Percentiles rank a stretch among this genome's conserved stretches.
Evolutionary conservation across 2,797 vertebrate species (phyloP).

Genomic region (Gephyroberyx darwinii): DNA sequence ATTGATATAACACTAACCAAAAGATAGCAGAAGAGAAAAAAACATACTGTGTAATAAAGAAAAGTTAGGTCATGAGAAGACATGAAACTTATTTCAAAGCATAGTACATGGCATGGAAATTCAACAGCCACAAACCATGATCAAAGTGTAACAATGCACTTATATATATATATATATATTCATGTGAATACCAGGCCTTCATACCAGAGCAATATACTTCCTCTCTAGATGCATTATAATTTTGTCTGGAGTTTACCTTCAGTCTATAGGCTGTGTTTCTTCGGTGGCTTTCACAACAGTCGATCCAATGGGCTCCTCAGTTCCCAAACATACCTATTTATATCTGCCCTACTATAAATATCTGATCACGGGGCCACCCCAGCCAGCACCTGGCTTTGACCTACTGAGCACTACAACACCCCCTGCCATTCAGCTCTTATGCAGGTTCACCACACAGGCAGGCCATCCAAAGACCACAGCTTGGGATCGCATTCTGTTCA

Average conservation of each 20-base stretch:
- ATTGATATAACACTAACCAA: not conserved
- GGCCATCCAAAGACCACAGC: not conserved
- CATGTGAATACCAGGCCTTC: not conserved
- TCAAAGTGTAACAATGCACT: not conserved
- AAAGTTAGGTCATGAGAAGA: not conserved
- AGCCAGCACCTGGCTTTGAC: slow-evolving; percentile 67
- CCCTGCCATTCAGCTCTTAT: slow-evolving; percentile 25
- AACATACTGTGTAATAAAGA: not conserved
- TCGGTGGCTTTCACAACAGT: slow-evolving; percentile 59
- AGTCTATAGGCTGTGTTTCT: slow-evolving; percentile 55
- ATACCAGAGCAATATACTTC: slow-evolving; percentile 2
- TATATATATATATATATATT: not conserved
- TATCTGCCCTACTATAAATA: slow-evolving; percentile 76
- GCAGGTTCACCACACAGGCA: slow-evolving; percentile 1
- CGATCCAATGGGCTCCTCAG: slow-evolving; percentile 56
- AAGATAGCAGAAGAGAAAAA: not conserved
- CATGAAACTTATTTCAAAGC: not conserved
- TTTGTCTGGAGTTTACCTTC: slow-evolving; percentile 74
- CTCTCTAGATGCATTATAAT: not conserved
- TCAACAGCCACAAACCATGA: not conserved
- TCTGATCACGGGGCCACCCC: slow-evolving; percentile 67
- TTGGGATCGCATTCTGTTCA: too few species aligned
- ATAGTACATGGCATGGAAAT: not conserved
- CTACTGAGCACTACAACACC: slow-evolving; percentile 56
- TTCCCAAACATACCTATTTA: slow-evolving; percentile 73